Base-by-base conservation (phyloP, 2,113 vertebrate species). In the Phalacrocorax brasilianus region DNA sequence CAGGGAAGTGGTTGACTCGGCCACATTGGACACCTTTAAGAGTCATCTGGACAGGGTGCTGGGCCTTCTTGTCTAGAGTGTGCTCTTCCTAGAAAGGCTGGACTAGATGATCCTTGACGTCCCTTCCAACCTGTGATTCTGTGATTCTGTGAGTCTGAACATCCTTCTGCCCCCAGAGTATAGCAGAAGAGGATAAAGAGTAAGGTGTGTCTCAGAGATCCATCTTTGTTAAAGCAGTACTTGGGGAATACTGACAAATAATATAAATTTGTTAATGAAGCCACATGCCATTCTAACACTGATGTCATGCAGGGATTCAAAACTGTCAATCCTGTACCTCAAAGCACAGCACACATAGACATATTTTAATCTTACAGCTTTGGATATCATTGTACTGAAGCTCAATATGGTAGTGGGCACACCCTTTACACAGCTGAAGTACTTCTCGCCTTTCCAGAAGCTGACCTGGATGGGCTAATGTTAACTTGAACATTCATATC, bases 391-490 rank as follows among this genome's bases (percentile, higher is more conserved):
- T 17, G 3, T 59, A 49, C 20, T 68, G 27, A 50, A 72, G 9
- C 32, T 72, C 0, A 0, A 20, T 23, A 55, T 20, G 35, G 24
- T 33, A 74, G 32, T 4, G 26, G 2, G 6, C 24, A 63, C 9
- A 8, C 3, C 12, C 21, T 67, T 74, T 79, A 14, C 24, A 40
- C 20, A 85, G 40, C 16, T 85, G 32, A 56, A 55, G 28, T 38
- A 28, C 10, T 2, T 71, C 23, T 62, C 71, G 11, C 9, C 0
- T 1, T 71, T 49, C 9, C 20, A 75, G 17, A 38, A 47, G 23
- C 8, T 77, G 27, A 44, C 8, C n/a, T 65, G 35, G 6, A 4
- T 2, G 1, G 8, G 17, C 7, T 66, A 56, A 62, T n/a, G 45
- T 21, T 74, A 56, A 33, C 23, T 24, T 4, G 1, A 56, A 9